Conservation (phyloP, 1,140 invertebrate genomes). For the Amyelois transitella region DNA sequence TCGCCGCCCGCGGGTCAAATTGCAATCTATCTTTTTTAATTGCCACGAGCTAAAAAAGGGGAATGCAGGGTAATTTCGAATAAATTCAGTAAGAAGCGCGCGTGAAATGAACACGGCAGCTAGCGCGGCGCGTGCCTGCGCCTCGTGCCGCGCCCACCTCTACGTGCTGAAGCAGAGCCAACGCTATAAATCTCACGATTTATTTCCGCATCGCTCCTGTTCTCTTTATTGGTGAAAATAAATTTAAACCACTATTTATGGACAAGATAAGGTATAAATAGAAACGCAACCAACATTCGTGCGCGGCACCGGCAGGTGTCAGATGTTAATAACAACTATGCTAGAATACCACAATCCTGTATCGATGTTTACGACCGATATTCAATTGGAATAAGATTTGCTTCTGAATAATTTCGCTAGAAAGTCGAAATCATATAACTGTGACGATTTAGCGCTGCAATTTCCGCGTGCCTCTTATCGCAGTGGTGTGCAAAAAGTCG, state of each 20-base stretch:
- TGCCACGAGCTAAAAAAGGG: conserved; percentile 47
- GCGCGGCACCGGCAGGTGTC: conserved; percentile 1
- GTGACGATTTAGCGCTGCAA: conserved; percentile 35
- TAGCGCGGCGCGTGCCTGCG: conserved; percentile 23
- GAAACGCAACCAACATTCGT: conserved; percentile 6
- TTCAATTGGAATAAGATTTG: not conserved
- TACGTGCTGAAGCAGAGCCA: conserved; percentile 24
- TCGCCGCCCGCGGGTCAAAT: conserved; percentile 60
- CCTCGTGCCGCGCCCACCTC: conserved; percentile 7
- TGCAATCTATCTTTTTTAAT: conserved; percentile 73
- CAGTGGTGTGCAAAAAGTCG: conserved; percentile 36
- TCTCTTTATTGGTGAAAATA: conserved; percentile 57
- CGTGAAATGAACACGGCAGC: conserved; percentile 45
- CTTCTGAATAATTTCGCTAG: conserved; percentile 8
- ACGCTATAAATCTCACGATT: conserved; percentile 55
- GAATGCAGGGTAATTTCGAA: conserved; percentile 41
- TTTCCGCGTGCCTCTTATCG: conserved; percentile 37
- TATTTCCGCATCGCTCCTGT: conserved; percentile 55
- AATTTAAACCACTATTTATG: conserved; percentile 55
- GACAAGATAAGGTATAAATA: conserved; percentile 34
- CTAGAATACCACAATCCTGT: not conserved
- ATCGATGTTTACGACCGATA: not conserved
- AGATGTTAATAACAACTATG: conserved; percentile 3
- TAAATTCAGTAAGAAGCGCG: conserved; percentile 46
- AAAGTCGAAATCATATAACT: conserved; percentile 41